Conservation (phyloP, 2,888 invertebrate genomes). For the Eupithecia tripunctaria region DNA sequence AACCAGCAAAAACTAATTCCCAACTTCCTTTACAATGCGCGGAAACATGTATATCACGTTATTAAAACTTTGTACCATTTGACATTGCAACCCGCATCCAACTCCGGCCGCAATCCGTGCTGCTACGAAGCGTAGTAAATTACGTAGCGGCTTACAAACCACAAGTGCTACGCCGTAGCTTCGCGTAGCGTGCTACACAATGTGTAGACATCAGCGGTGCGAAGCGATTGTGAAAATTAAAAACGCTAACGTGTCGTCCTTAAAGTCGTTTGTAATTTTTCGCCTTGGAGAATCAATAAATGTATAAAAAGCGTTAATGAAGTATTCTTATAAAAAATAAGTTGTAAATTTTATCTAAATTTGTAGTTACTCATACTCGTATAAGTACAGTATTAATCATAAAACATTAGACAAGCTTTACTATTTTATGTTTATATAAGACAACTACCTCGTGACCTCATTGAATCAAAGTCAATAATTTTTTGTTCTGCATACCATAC, state of each 20-base stretch:
- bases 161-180: constrained; percentile 35
- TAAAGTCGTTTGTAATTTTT: neutral
- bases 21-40: neutral
- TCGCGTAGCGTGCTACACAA: constrained; percentile 21
- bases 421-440: too few relatives aligned
- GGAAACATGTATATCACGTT: constrained; percentile 21
- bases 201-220: constrained; percentile 2
- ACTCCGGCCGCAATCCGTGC: constrained; percentile 25
- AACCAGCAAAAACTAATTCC: constrained; percentile 7
- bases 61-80: constrained; percentile 31
- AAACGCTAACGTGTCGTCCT: neutral
- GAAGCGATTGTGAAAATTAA: too few relatives aligned
- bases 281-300: too few relatives aligned
- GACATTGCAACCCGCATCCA: constrained; percentile 18
- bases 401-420: too few relatives aligned
- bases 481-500: too few relatives aligned
- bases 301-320: too few relatives aligned
- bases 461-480: too few relatives aligned
- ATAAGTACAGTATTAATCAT: too few relatives aligned
- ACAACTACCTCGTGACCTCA: too few relatives aligned
- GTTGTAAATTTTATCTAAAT: too few relatives aligned
- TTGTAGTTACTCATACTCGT: too few relatives aligned
- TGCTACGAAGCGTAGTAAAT: constrained; percentile 39
- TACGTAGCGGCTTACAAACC: constrained; percentile 35
- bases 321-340: too few relatives aligned